Evolutionary conservation across 2,797 vertebrate genomes (phyloP).

Genomic region (Apogon hyalosoma): DNA sequence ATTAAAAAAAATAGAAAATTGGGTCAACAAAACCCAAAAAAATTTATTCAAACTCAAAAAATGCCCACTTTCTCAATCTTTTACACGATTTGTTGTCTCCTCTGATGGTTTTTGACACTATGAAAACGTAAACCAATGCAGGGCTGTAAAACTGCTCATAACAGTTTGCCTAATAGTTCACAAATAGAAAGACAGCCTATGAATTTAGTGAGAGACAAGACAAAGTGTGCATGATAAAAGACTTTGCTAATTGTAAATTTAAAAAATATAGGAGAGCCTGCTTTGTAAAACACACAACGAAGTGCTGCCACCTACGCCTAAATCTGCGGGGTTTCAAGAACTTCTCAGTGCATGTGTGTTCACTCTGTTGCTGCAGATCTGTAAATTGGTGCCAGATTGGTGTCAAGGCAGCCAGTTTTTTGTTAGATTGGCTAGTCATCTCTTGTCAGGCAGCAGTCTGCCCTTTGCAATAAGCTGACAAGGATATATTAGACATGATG

Average conservation of each 20-base stretch:
- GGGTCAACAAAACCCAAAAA: not conserved
- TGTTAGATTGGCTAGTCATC: constrained; percentile 69
- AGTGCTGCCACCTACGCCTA: constrained; percentile 30
- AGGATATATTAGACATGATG: constrained; percentile 46
- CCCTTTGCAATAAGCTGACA: constrained; percentile 67
- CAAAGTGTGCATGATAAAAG: not conserved
- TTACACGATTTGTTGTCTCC: too few species aligned
- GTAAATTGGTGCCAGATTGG: constrained; percentile 77
- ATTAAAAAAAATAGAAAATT: not conserved
- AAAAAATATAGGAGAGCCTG: constrained; percentile 16
- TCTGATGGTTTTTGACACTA: too few species aligned
- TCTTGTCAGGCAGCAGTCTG: constrained; percentile 55
- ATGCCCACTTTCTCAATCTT: too few species aligned
- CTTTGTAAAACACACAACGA: constrained; percentile 27
- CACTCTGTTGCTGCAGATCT: constrained; percentile 60
- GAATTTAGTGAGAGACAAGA: constrained; percentile 15
- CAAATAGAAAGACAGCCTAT: constrained; percentile 4
- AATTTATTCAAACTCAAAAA: too few species aligned
- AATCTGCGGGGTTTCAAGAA: constrained; percentile 39
- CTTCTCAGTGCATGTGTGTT: constrained; percentile 24
- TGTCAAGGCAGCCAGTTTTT: constrained; percentile 65
- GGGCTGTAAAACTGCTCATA: too few species aligned
- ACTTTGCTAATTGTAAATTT: constrained; percentile 6
- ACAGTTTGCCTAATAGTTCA: not conserved
- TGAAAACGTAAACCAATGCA: too few species aligned